Evolutionary conservation across 2,113 vertebrate species (phyloP).

Genomic region (Puffinus mauretanicus): DNA sequence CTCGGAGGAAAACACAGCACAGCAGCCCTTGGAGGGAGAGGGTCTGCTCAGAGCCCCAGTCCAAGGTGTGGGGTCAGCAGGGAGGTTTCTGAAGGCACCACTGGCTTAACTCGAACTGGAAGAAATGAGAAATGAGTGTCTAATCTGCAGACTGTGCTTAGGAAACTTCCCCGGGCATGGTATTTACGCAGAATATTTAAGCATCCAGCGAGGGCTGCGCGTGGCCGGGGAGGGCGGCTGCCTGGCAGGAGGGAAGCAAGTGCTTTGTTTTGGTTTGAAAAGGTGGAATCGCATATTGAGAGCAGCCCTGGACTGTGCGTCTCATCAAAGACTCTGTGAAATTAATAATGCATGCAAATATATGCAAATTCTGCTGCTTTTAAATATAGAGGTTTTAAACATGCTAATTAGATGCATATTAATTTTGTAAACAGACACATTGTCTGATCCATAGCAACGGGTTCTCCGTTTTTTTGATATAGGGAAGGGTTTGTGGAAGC

Average conservation of each 20-base stretch:
- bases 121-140: not conserved
- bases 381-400: slow-evolving; percentile 48
- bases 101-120: not conserved
- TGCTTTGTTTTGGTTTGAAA: not conserved
- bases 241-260: not conserved
- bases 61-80: not conserved
- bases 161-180: not conserved
- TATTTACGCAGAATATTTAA: not conserved
- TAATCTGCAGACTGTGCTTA: not conserved
- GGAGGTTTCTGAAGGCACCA: not conserved
- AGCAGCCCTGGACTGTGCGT: not conserved
- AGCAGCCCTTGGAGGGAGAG: not conserved
- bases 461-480: not conserved
- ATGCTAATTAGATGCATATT: slow-evolving; percentile 60
- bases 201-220: not conserved
- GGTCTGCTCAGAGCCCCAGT: not conserved
- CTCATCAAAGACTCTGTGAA: slow-evolving; percentile 23
- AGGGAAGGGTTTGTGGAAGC: not conserved
- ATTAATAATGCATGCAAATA: slow-evolving; percentile 38
- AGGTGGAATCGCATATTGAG: not conserved
- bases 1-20: not conserved
- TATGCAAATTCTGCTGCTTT: slow-evolving; percentile 31
- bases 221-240: not conserved
- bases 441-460: not conserved
- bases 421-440: slow-evolving; percentile 41